Base-by-base conservation (phyloP, 2,113 vertebrate species). In the Alligator sinensis region DNA sequence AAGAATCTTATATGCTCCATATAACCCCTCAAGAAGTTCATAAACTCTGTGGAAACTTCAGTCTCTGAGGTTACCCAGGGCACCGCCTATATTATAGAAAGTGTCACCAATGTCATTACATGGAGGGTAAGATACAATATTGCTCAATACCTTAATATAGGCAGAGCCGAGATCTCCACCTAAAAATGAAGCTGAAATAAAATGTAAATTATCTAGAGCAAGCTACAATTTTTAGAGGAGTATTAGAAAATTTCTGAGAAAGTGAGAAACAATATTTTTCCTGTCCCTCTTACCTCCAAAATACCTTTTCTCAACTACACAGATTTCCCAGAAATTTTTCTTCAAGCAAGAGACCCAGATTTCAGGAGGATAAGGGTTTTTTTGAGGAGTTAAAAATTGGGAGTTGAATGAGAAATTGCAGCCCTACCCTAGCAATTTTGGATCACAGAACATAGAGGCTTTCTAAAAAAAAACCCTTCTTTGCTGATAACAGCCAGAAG, bases 341-440 rank as follows among this genome's bases (percentile, higher is more conserved):
- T 3, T 47, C 47, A 94, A 77, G 84, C 63, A 90, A 93, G 18
- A 87, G 70, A 89, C 70, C 70, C 84, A 82, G 92, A 94, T 85
- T 87, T 92, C 63, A 81, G 60, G 70, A 74, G 89, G 80, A 66
- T 83, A 87, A 80, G 8, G 79, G 68, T 21, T 72, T 93, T 91
- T 87, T 27, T 80, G 68, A 70, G 55, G 93, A 87, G 90, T 92
- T 96, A 85, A 92, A 94, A 93, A 64, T 47, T 9, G 77, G 90
- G 10, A 83, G 64, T 19, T 83, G 80, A 94, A 78, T 83, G 25
- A 38, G 85, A 94, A 87, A 74, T 86, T 30, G 59, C 30, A 83
- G 22, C 62, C 91, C 6, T 16, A 10, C 58, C 6, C 68, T 75
- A 47, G 88, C 82, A 24, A 4, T 70, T 92, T 30, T 95, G 61